phyloP scores from a whole-genome alignment of 2,113 vertebrate genomes.

The Eupsittula cactorum region DNA sequence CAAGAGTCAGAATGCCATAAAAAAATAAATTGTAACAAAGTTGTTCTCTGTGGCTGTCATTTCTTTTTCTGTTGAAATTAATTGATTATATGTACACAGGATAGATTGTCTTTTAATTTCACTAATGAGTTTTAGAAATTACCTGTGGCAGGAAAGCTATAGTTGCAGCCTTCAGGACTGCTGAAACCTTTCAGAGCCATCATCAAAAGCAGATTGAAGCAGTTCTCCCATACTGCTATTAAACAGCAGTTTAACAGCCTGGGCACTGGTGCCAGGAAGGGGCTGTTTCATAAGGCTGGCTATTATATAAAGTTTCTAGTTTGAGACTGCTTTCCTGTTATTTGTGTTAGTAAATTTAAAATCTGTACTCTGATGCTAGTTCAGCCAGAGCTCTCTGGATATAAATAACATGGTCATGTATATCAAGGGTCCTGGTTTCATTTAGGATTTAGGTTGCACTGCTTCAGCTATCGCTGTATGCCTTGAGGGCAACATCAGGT shows the following conservation, averaged over 20 bases:
- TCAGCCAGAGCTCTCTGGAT: not conserved
- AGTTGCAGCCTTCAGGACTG: not conserved
- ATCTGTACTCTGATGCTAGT: not conserved
- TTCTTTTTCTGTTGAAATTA: not conserved
- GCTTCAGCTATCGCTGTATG: not conserved
- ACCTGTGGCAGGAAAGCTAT: not conserved
- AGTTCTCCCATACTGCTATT: not conserved
- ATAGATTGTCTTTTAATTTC: not conserved
- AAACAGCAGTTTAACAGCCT: not conserved
- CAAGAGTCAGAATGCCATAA: not conserved
- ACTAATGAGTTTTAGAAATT: not conserved
- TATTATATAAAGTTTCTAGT: not conserved
- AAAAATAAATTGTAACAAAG: not conserved
- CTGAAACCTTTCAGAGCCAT: not conserved
- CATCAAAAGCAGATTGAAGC: not conserved
- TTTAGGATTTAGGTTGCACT: not conserved
- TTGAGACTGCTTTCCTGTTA: not conserved
- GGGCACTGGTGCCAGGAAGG: not conserved
- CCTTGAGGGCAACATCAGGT: not conserved
- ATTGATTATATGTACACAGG: not conserved
- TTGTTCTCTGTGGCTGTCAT: not conserved
- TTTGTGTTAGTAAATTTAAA: not conserved
- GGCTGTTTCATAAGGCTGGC: not conserved
- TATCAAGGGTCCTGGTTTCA: not conserved
- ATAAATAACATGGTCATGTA: not conserved